These are phyloP conservation scores for Sitodiplosis mosellana DNA, from an alignment of 1,140 invertebrate species.

Conservation along the genomic window DNA sequence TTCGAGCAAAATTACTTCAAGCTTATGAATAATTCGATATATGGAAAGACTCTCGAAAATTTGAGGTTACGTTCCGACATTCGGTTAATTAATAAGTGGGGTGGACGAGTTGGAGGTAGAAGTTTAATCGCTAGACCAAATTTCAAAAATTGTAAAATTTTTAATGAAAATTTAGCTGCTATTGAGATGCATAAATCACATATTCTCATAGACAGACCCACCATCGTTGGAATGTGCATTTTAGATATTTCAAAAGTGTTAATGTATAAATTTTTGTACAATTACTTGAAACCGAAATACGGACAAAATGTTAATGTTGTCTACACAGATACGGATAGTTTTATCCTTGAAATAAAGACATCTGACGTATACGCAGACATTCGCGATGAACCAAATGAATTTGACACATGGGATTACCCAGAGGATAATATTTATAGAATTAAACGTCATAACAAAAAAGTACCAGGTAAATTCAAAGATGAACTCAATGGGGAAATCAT, in stretches of 20 bases:
- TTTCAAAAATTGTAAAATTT: conserved; percentile 20
- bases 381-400: conserved; percentile 11
- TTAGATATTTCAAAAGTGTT: conserved; percentile 23
- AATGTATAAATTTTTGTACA: conserved; percentile 20
- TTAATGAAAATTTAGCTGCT: conserved; percentile 21
- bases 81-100: conserved; percentile 19
- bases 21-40: conserved; percentile 28
- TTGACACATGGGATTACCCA: conserved; percentile 17
- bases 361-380: conserved; percentile 26
- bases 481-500: conserved; percentile 11
- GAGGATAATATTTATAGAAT: conserved; percentile 8
- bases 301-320: conserved; percentile 11
- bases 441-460: conserved; percentile 13
- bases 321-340: conserved; percentile 28
- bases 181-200: conserved; percentile 19
- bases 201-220: conserved; percentile 23
- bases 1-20: conserved; percentile 34
- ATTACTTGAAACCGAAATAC: conserved; percentile 15
- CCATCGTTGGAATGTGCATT: conserved; percentile 23
- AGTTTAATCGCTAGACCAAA: conserved; percentile 21
- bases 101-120: conserved; percentile 12
- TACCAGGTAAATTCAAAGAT: conserved; percentile 14
- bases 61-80: conserved; percentile 25
- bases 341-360: conserved; percentile 23
- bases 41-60: conserved; percentile 31